Base-by-base conservation (phyloP, 2,888 invertebrate species). In the Drosophila nigricruria region DNA sequence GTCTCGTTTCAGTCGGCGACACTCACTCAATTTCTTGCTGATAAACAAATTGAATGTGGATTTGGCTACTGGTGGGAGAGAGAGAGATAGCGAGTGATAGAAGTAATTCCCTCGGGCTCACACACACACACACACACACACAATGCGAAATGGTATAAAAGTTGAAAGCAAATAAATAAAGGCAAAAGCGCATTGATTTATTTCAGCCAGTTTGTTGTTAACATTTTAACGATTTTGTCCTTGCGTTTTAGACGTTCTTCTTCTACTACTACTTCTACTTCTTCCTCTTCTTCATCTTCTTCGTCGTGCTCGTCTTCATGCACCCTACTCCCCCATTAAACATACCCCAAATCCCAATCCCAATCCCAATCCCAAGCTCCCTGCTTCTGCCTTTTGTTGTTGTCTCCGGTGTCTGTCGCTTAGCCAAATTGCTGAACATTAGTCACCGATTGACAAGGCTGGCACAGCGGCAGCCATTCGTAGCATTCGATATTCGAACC, bases 21-120 rank as follows among this genome's bases (percentile, higher is more conserved):
- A 87, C 80, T 86, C 80, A 89, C 89, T 89, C 85, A 84, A 89
- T 84, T 86, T 83, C 77, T 82, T 74, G 79, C 73, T 88, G 91
- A 91, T 91, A 91, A 91, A 90, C 91, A 91, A 91, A 91, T 91
- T 90, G 90, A 91, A 91, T 89, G 91, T 81, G 90, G 82, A 91
- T 82, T 82, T 65, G 40, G 56, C 38, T 58, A 23, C 30, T 9
- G 40, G 2, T 5, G 18, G 5, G 43, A 23, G 23, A 14, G 14
- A 5, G 6, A 43, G 12, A 12, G 42, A 3, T 16, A n/a, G 45
- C 2, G 16, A n/a, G 27, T 1, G 25, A 42, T 30, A 30, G 42
- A 25, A 49, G 40, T 62, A 62, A 54, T 36, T 60, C 61, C 65
- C 70, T 49, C 34, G 61, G 78, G 88, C 75, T 20, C 32, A 20